A percentile compares a stretch with the other conserved stretches of the same genome.
Conservation (phyloP, 2,888 invertebrate genomes). For the Meghimatium bilineatum region DNA sequence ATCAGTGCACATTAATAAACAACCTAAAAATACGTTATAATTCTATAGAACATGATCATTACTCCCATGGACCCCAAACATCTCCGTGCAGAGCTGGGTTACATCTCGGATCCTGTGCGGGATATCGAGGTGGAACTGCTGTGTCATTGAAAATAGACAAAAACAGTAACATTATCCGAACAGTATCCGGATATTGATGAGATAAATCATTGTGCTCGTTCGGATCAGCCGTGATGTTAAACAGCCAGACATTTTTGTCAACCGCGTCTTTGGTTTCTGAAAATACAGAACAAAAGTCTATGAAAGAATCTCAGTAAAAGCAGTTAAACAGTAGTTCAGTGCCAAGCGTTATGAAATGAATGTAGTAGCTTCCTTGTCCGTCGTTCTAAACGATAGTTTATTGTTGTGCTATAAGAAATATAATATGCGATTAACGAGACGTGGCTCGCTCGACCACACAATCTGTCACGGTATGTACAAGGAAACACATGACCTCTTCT, state of each 20-base stretch:
- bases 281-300: background rate
- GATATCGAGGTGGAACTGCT: constrained; percentile 70
- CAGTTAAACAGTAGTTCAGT: too few species aligned
- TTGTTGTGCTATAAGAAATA: too few species aligned
- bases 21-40: background rate
- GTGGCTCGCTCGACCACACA: too few species aligned
- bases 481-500: too few species aligned
- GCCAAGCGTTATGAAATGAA: too few species aligned
- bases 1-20: too few species aligned
- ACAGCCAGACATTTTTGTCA: constrained; percentile 72
- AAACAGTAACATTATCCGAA: constrained; percentile 61
- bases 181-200: constrained; percentile 59
- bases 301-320: background rate
- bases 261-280: background rate
- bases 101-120: constrained; percentile 61
- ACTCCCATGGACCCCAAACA: constrained; percentile 60
- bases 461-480: too few species aligned
- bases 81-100: constrained; percentile 69
- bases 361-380: too few species aligned
- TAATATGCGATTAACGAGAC: too few species aligned
- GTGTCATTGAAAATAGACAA: constrained; percentile 65
- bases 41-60: background rate
- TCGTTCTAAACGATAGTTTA: too few species aligned
- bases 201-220: constrained; percentile 69
- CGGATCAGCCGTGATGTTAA: constrained; percentile 72